Evolutionary conservation across 2,888 invertebrate genomes (phyloP), one percentile per base, ranked within the genome.

Genomic region (Leptogaster cylindrica): DNA sequence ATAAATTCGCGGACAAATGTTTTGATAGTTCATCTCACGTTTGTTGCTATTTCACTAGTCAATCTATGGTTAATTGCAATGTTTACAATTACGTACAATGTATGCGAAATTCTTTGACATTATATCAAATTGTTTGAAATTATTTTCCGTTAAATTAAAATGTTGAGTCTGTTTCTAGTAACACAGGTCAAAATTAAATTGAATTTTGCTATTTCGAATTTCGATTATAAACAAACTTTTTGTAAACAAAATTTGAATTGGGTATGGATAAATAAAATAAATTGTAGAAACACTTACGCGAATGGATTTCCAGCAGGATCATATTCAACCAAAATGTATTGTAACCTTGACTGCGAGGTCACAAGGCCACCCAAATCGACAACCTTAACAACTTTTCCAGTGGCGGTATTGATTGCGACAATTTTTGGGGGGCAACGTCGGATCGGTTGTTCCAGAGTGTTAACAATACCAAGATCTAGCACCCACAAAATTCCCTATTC

Each of bases 401-500:
- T 85, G 72, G 81, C 81, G 14, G 85, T 79, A 72, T 86, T 84
- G 66, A 88, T 80, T 20, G 85, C 86, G 10, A 88, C 81, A 12
- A 88, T 82, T 75, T 87, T 86, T 12, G 88, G 88, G 14, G 83
- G 79, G 72, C 86, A 86, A 44, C 83, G 81, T 23, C 85, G 82
- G 2, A 85, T 80, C 0, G 87, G 86, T 69, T 84, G 83, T 67
- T 84, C 85, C 74, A 87, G 74, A 3, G 85, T 85, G 73, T 87
- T 84, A 1, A 85, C 84, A 61, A 87, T 81, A 20, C 87, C 88
- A 33, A 82, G 83, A 74, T 88, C 88, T 70, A 87, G 76, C 3
- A 81, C 84, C 87, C 87, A 88, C 1, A 88, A 78, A 18, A 84
- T 81, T 61, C 85, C 84, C 76, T 83, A 70, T 18, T 68, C 14